Evolutionary conservation across 1,140 invertebrate genomes (phyloP).

Genomic region (Drosophila funebris): DNA sequence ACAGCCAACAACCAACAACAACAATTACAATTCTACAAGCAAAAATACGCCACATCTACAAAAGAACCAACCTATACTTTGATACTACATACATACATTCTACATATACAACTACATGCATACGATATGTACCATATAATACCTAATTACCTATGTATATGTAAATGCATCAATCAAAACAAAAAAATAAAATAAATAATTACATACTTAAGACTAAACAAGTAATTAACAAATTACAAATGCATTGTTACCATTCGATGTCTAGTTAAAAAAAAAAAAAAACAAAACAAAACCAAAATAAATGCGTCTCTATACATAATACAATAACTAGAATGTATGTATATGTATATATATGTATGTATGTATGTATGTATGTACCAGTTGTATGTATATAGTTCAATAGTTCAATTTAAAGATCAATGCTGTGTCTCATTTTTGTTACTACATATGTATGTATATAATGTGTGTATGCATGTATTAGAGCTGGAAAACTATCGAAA

Average conservation of each 20-base stretch:
- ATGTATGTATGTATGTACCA: conserved; percentile 17
- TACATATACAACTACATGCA: conserved; percentile 3
- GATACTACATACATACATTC: conserved; percentile 19
- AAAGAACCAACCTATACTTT: too few species aligned
- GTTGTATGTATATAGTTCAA: conserved; percentile 10
- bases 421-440: conserved; percentile 7
- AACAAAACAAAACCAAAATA: too few species aligned
- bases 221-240: too few species aligned
- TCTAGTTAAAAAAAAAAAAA: too few species aligned
- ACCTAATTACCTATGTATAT: conserved; percentile 11
- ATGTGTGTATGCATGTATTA: background rate
- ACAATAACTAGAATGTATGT: conserved; percentile 1
- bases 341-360: conserved; percentile 26
- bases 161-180: background rate
- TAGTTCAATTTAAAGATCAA: conserved; percentile 1
- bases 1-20: conserved; percentile 22
- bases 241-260: too few species aligned
- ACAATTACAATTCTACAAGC: conserved; percentile 8
- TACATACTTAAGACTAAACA: too few species aligned
- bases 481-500: background rate
- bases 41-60: background rate
- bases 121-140: background rate
- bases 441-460: background rate
- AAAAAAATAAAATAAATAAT: too few species aligned
- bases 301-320: too few species aligned